Conservation (phyloP, 2,888 invertebrate genomes). For the Stenolophus ochropezus region DNA sequence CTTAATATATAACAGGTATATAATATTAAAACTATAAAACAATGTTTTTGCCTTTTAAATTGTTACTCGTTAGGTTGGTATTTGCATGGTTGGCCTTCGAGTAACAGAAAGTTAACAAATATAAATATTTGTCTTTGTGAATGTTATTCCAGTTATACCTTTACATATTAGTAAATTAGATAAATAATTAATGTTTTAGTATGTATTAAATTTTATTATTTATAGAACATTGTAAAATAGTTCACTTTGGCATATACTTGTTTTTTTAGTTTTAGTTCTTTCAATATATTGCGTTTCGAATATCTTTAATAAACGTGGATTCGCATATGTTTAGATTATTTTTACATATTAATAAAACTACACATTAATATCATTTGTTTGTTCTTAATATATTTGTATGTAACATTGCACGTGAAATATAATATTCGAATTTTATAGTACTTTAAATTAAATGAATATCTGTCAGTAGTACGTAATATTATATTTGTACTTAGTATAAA, state of each 20-base stretch:
- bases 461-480: background rate
- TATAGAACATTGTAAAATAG: background rate
- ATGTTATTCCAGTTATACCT: constrained; percentile 48
- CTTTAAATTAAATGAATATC: background rate
- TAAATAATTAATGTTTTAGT: background rate
- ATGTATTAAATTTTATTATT: constrained; percentile 19
- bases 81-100: constrained; percentile 56
- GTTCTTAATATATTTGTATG: background rate
- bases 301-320: constrained; percentile 33
- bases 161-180: constrained; percentile 18
- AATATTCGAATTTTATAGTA: background rate
- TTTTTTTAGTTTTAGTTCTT: constrained; percentile 19
- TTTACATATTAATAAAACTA: background rate
- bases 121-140: constrained; percentile 51
- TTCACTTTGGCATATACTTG: background rate
- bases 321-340: constrained; percentile 1
- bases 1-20: constrained; percentile 28
- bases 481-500: background rate
- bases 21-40: constrained; percentile 9
- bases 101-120: constrained; percentile 53
- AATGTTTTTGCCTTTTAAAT: constrained; percentile 30
- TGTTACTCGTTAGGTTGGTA: constrained; percentile 54
- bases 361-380: background rate
- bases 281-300: constrained; percentile 52
- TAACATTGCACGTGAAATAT: background rate